Conservation (phyloP, 2,888 invertebrate genomes). For the Lithophane socia region DNA sequence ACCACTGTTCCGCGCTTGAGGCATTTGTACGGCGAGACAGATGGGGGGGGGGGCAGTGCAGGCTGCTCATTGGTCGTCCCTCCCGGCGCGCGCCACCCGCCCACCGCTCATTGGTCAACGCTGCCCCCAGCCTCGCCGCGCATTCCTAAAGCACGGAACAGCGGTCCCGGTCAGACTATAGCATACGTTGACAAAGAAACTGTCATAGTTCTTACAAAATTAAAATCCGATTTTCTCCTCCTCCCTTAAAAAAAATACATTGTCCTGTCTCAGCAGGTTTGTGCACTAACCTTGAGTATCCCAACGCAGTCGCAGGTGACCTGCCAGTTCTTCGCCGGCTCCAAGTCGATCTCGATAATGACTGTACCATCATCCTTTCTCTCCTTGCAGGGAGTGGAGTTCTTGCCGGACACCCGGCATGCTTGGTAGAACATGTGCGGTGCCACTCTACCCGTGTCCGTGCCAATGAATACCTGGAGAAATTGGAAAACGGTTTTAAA, state of each 20-base stretch:
- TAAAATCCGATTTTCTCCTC: no score
- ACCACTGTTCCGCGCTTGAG: no score
- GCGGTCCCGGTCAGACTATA: no score
- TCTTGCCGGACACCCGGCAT: slow-evolving; percentile 98
- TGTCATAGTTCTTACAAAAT: neutral
- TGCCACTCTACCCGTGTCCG: slow-evolving; percentile 96
- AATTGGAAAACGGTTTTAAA: neutral
- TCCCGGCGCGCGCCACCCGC: no score
- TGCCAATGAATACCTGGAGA: slow-evolving; percentile 95
- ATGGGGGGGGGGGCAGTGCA: no score
- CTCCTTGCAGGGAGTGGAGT: slow-evolving; percentile 97
- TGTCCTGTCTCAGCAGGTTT: neutral
- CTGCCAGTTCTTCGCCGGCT: slow-evolving; percentile 97
- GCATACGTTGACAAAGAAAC: neutral
- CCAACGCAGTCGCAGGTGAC: slow-evolving; percentile 99
- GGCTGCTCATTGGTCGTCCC: no score
- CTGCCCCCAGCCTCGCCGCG: no score
- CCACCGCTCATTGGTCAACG: no score
- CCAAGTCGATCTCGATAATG: slow-evolving; percentile 97
- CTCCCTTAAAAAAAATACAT: neutral
- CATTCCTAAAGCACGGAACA: no score
- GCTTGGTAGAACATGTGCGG: slow-evolving; percentile 99
- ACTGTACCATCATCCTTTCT: slow-evolving; percentile 98
- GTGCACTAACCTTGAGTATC: slow-evolving; percentile 92
- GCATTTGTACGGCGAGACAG: no score